These are phyloP conservation scores for Panulirus ornatus DNA, from an alignment of 1,140 invertebrate genomes.

Conservation along the genomic window DNA sequence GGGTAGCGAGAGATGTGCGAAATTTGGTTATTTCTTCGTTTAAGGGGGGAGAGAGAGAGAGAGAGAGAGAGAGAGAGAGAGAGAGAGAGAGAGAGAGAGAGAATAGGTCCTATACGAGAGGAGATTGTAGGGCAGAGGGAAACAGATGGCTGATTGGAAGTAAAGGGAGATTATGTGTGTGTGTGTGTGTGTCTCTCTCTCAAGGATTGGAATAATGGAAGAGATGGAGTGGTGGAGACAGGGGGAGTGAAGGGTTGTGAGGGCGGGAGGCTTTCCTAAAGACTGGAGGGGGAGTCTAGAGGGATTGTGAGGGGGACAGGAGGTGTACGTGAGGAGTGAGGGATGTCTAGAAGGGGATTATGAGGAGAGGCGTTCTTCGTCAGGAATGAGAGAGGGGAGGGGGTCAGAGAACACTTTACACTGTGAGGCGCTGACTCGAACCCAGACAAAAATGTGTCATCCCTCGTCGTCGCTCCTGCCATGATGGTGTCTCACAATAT, in stretches of 20 bases:
- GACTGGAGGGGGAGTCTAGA: background rate
- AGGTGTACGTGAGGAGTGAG: background rate
- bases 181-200: background rate
- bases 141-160: background rate
- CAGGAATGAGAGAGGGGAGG: background rate
- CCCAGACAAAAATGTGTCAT: too few relatives aligned
- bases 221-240: background rate
- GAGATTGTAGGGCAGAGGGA: background rate
- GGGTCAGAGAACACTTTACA: background rate
- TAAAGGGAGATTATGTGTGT: background rate
- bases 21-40: background rate
- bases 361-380: background rate
- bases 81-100: constrained; percentile 10
- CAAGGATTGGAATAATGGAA: background rate
- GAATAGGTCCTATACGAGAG: background rate
- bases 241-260: background rate
- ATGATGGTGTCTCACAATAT: too few relatives aligned
- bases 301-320: background rate
- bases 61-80: constrained; percentile 23
- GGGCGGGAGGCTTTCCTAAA: background rate
- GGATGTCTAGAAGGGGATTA: background rate
- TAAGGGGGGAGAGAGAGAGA: background rate
- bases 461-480: too few relatives aligned
- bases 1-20: background rate
- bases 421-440: too few relatives aligned